Evolutionary conservation across 1,140 invertebrate genomes (phyloP).

Genomic region (Euwallacea similis): DNA sequence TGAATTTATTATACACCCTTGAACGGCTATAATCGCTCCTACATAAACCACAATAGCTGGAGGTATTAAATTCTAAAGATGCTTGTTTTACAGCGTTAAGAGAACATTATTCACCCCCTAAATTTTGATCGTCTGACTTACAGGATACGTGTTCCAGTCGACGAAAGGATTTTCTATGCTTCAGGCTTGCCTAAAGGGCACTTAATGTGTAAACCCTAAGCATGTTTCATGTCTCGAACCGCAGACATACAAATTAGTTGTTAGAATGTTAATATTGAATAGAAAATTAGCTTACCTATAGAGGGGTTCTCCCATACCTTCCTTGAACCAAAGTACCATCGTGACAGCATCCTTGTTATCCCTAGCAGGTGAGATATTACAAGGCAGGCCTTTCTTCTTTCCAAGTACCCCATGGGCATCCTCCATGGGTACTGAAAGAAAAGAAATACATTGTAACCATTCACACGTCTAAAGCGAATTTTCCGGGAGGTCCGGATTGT

Average conservation of each 20-base stretch:
- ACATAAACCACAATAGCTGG: neutral
- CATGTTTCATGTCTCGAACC: too few species aligned
- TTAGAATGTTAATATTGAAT: too few species aligned
- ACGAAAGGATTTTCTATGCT: neutral
- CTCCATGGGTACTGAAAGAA: conserved; percentile 72
- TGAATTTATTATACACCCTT: neutral
- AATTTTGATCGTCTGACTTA: neutral
- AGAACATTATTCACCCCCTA: too few species aligned
- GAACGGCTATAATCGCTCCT: neutral
- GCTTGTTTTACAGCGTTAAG: neutral
- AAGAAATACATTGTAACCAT: neutral
- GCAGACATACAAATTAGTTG: too few species aligned
- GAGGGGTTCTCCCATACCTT: conserved; percentile 78
- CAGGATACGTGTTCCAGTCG: neutral
- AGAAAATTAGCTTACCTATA: conserved; percentile 67
- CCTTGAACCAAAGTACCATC: conserved; percentile 88
- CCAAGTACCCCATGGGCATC: conserved; percentile 78
- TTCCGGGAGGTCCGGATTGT: conserved; percentile 10
- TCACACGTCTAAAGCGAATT: neutral
- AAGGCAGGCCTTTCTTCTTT: conserved; percentile 75
- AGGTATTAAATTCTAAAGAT: neutral
- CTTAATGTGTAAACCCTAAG: too few species aligned
- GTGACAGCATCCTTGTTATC: conserved; percentile 77
- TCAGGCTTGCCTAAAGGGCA: neutral
- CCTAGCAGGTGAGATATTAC: conserved; percentile 72